Conservation (phyloP, 2,113 vertebrate genomes). For the Sminthopsis crassicaudata region DNA sequence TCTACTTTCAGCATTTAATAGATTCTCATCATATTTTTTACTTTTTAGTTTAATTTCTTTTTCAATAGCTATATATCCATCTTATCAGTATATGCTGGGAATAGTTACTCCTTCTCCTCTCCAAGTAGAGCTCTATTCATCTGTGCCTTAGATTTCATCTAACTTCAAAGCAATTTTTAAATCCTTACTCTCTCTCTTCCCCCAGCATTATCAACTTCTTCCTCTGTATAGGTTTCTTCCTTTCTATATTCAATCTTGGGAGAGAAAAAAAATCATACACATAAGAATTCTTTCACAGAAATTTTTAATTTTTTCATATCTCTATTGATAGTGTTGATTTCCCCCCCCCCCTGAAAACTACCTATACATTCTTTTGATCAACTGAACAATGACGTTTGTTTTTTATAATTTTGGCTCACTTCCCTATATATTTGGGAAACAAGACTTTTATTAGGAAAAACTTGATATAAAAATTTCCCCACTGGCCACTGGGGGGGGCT, state of each 20-base stretch:
- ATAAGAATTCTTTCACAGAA: background rate
- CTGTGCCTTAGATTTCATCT: background rate
- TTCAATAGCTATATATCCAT: background rate
- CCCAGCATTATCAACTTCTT: background rate
- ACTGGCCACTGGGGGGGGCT: too few relatives aligned
- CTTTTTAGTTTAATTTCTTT: background rate
- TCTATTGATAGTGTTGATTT: background rate
- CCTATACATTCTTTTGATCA: background rate
- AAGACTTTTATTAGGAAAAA: too few relatives aligned
- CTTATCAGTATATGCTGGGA: background rate
- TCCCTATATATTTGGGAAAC: background rate
- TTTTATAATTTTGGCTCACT: too few relatives aligned
- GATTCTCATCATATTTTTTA: background rate
- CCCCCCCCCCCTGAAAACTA: background rate
- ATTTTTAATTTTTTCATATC: background rate
- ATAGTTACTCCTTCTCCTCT: background rate
- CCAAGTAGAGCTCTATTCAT: background rate
- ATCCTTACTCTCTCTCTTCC: background rate
- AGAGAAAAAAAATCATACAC: background rate
- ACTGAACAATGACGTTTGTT: background rate
- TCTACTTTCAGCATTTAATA: background rate
- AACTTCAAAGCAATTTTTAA: background rate
- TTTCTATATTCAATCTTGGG: background rate
- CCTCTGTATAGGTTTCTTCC: background rate
- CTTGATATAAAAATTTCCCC: background rate